Conservation (phyloP, 1,140 invertebrate species). For the Coelopa frigida region DNA sequence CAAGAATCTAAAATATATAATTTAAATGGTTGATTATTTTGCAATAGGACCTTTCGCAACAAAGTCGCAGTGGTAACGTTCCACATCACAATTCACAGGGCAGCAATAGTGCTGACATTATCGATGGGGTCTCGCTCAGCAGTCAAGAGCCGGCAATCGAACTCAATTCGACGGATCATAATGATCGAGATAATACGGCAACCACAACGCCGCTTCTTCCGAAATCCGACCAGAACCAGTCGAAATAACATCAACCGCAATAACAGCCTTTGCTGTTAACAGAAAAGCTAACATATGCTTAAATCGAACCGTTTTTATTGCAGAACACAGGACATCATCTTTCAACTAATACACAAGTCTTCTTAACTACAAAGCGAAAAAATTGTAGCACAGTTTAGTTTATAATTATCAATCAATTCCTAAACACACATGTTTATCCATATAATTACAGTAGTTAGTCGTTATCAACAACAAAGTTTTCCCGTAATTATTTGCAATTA, state of each 20-base stretch:
- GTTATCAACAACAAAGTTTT: too few species aligned
- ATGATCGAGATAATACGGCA: constrained; percentile 8
- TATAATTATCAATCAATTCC: too few species aligned
- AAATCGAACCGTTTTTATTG: background rate
- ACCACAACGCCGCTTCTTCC: constrained; percentile 14
- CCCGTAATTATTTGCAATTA: too few species aligned
- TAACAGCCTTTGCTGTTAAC: constrained; percentile 10
- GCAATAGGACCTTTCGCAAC: constrained; percentile 13
- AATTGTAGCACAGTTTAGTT: too few species aligned
- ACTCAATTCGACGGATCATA: constrained; percentile 2
- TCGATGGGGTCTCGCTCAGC: constrained; percentile 14
- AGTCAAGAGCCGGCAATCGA: constrained; percentile 11
- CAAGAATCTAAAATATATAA: background rate
- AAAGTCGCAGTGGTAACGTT: constrained; percentile 12
- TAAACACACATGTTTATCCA: too few species aligned
- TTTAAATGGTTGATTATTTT: background rate
- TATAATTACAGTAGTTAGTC: too few species aligned
- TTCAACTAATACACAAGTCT: too few species aligned
- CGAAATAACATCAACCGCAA: constrained; percentile 11
- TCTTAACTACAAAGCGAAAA: too few species aligned
- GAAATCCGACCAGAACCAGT: constrained; percentile 7
- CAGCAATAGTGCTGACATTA: constrained; percentile 15
- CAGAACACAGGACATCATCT: too few species aligned
- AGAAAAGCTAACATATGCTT: constrained; percentile 6
- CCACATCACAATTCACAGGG: constrained; percentile 12